Evolutionary conservation across 2,797 vertebrate genomes (phyloP).

Genomic region (Pithecia hirsuta): DNA sequence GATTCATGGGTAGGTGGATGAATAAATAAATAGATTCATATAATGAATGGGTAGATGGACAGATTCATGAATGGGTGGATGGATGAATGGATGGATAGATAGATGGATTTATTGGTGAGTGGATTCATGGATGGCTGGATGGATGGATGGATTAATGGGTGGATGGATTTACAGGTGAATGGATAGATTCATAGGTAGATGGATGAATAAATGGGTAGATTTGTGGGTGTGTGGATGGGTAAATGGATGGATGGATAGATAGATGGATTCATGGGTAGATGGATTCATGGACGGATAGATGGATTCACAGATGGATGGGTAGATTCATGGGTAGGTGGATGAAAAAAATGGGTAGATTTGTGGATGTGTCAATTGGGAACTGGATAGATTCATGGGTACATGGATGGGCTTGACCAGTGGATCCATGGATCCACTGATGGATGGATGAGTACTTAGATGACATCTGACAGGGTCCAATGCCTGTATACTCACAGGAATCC

Average conservation of each 20-base stretch:
- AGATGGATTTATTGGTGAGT: accelerated
- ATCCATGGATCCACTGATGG: background rate
- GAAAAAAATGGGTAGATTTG: too few species aligned
- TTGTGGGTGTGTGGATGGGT: accelerated
- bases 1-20: too few species aligned
- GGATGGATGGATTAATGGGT: too few species aligned
- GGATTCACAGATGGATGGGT: background rate
- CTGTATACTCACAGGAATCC: background rate
- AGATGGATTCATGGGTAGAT: accelerated
- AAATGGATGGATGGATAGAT: accelerated
- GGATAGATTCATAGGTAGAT: background rate
- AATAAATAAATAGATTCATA: background rate
- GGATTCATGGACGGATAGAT: background rate
- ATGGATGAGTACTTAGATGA: background rate
- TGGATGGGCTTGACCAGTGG: background rate
- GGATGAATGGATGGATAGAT: too few species aligned
- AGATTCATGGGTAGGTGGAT: too few species aligned
- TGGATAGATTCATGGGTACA: too few species aligned
- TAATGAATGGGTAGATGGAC: too few species aligned
- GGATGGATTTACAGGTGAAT: too few species aligned
- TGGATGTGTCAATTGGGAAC: too few species aligned
- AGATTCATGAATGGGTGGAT: background rate
- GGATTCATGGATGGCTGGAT: background rate
- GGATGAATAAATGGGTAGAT: background rate
- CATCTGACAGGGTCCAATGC: background rate